Percentiles rank a stretch among this genome's conserved stretches.
Conservation (phyloP, 2,113 vertebrate species). For the Oreochromis aureus region DNA sequence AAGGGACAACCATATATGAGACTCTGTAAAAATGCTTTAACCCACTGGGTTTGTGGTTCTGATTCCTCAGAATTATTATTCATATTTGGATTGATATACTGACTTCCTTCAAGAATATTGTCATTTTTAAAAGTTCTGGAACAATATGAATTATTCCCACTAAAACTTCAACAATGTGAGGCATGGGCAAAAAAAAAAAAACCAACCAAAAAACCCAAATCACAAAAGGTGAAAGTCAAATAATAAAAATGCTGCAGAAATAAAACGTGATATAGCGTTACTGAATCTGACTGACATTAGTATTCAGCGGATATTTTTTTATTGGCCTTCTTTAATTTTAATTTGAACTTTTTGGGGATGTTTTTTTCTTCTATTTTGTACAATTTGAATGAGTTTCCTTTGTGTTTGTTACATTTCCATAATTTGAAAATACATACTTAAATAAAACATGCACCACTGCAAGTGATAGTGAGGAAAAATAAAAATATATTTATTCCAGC, state of each 20-base stretch:
- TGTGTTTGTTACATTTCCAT: not conserved
- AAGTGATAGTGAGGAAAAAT: not conserved
- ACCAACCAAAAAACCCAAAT: not conserved
- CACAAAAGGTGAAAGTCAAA: not conserved
- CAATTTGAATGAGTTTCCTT: not conserved
- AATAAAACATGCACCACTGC: not conserved
- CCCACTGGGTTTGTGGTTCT: not conserved
- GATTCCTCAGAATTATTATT: not conserved
- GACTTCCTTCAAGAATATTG: not conserved
- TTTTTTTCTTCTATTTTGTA: not conserved
- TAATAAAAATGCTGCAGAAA: not conserved
- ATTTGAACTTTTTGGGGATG: not conserved
- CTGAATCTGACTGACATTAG: not conserved
- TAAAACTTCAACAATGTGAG: not conserved
- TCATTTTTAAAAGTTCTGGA: not conserved
- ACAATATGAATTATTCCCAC: not conserved
- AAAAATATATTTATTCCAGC: not conserved
- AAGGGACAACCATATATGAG: not conserved
- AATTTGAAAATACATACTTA: not conserved
- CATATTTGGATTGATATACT: not conserved
- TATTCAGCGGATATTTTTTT: not conserved
- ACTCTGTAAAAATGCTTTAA: not conserved
- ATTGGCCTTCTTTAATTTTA: not conserved
- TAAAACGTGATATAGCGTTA: not conserved
- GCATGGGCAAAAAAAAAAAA: not conserved